phyloP scores from a whole-genome alignment of 2,113 vertebrate genomes.

The Neofelis nebulosa region DNA sequence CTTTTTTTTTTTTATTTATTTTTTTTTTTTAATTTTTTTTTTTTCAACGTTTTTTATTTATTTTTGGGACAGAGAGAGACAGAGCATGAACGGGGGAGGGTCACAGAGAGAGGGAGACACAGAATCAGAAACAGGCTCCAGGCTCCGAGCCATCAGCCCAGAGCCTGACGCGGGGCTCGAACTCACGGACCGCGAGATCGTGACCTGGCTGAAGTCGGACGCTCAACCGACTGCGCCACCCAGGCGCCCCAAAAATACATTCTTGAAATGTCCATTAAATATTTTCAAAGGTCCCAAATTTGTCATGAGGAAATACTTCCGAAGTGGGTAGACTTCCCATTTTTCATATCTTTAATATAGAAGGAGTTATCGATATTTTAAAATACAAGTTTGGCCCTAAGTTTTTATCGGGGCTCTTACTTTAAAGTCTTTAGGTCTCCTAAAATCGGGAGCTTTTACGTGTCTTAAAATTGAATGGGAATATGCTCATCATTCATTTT shows the following conservation, averaged over 20 bases:
- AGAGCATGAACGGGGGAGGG: too few relatives aligned
- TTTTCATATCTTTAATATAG: not conserved
- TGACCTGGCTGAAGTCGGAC: too few relatives aligned
- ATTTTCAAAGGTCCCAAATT: not conserved
- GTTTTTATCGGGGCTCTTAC: not conserved
- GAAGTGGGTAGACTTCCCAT: not conserved
- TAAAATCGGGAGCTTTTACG: not conserved
- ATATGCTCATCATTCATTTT: not conserved
- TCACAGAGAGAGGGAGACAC: too few relatives aligned
- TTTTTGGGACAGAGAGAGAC: too few relatives aligned
- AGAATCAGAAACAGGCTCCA: too few relatives aligned
- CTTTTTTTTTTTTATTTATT: too few relatives aligned
- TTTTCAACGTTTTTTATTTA: too few relatives aligned
- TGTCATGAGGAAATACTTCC: not conserved
- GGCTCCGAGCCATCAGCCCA: too few relatives aligned
- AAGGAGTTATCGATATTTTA: not conserved
- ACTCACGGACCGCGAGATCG: too few relatives aligned
- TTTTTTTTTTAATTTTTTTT: too few relatives aligned
- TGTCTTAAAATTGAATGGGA: conserved; percentile 18
- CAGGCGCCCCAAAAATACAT: not conserved
- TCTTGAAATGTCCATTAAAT: not conserved
- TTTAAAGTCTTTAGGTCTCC: not conserved
- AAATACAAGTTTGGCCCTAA: not conserved
- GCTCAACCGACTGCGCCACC: too few relatives aligned
- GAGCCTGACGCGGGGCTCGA: too few relatives aligned